Evolutionary conservation across 1,140 invertebrate species (phyloP), one percentile per base, ranked within the genome.

Genomic region (Branchinecta lindahli): DNA sequence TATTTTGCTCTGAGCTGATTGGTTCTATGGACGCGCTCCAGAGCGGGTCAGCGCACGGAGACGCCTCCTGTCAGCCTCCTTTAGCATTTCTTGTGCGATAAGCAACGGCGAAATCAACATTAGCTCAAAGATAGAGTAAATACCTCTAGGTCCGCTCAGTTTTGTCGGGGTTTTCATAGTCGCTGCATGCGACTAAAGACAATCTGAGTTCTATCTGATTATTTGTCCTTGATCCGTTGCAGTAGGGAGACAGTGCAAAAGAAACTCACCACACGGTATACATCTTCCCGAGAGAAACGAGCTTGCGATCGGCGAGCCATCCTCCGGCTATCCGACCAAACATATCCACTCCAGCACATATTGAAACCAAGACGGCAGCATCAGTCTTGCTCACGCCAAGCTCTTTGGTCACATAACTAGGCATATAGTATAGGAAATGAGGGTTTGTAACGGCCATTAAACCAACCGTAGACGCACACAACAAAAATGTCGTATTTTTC

Each of bases 361-460:
- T 84, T 0, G 87, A 87, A n/a, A 89, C 85, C 67, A 89, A 78
- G 67, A 84, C 85, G 45, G 86, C 85, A 15, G 86, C 86, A 71
- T 87, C 84, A 6, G 84, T 82, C 74, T 87, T 87, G 8, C 82
- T 84, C 70, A 87, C 85, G 3, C 86, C 86, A n/a, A 80, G 80
- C 0, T 72, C 70, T 0, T 83, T 82, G 0, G 83, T 82, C n/a
- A 85, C 83, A 74, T 87, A 87, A 0, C 87, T 86, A 2, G 87
- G 87, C 66, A 89, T 76, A 75, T 87, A 88, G 75, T 88, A 88
- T 8, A 89, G 76, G 77, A 87, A 85, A 74, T 88, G 88, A 0
- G 87, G 87, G 21, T 86, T 87, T 7, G 87, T 87, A 7, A 86
- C 85, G 0, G 87, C 87, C 85, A 88, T 88, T 3, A 88, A 79